A percentile compares a stretch with the other conserved stretches of the same genome.
phyloP scores from a whole-genome alignment of 1,140 invertebrate genomes.

The Euglossa dilemma region DNA sequence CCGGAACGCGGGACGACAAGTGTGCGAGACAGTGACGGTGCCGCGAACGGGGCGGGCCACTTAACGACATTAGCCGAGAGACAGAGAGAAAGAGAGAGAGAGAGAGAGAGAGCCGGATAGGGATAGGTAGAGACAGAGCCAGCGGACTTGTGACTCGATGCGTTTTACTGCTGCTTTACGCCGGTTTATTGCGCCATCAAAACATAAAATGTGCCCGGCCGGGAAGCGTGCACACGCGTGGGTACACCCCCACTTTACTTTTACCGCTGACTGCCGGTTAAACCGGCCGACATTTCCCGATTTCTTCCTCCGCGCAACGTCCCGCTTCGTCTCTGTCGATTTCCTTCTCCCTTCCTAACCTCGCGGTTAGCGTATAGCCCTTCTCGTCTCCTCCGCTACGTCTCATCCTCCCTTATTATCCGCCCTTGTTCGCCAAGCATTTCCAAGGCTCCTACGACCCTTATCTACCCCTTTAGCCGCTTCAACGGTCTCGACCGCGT shows the following conservation, averaged over 20 bases:
- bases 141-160: conserved; percentile 82
- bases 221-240: conserved; percentile 77
- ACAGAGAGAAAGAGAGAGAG: background rate
- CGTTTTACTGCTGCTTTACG: conserved; percentile 83
- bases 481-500: too few relatives aligned
- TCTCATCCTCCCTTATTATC: background rate
- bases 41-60: conserved; percentile 70
- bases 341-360: conserved; percentile 15
- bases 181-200: conserved; percentile 82
- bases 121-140: conserved; percentile 41
- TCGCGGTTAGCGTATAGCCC: too few relatives aligned
- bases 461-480: background rate
- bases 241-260: conserved; percentile 76
- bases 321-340: conserved; percentile 32
- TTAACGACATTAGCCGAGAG: conserved; percentile 65
- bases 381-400: too few relatives aligned
- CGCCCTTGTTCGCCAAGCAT: conserved; percentile 2
- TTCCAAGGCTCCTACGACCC: background rate
- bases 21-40: conserved; percentile 67
- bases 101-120: conserved; percentile 6
- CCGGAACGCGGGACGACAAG: conserved; percentile 57
- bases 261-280: conserved; percentile 72
- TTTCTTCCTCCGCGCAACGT: conserved; percentile 55
- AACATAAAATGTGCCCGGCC: conserved; percentile 81
- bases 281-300: conserved; percentile 65